Conservation (phyloP, 2,113 vertebrate species). For the Lepus americanus region DNA sequence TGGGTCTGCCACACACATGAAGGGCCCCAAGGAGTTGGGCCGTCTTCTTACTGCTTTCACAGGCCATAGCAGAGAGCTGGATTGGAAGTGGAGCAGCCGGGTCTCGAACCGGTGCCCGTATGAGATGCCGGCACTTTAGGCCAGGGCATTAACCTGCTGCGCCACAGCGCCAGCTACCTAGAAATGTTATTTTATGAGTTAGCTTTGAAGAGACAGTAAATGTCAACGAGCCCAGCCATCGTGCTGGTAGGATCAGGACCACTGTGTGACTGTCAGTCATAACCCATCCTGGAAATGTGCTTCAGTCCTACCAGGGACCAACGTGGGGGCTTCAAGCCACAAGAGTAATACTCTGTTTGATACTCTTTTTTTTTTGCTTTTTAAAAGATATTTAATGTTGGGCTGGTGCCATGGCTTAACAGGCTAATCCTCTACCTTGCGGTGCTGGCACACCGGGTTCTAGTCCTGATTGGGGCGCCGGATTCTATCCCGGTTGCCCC, state of each 20-base stretch:
- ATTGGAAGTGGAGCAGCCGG: too few species aligned
- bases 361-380: background rate
- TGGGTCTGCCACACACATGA: too few species aligned
- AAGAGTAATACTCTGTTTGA: slow-evolving; percentile 2
- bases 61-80: too few species aligned
- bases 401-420: background rate
- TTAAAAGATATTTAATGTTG: background rate
- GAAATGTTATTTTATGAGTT: background rate
- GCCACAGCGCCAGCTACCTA: background rate
- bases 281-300: background rate
- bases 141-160: too few species aligned
- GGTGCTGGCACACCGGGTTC: too few species aligned
- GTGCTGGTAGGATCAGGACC: background rate
- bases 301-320: background rate
- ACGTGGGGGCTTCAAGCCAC: background rate
- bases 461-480: too few species aligned
- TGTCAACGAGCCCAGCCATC: background rate
- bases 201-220: background rate
- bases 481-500: too few species aligned
- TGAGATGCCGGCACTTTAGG: too few species aligned
- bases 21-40: too few species aligned
- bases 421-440: too few species aligned
- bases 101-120: too few species aligned
- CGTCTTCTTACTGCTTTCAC: too few species aligned
- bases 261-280: background rate